Evolutionary conservation across 2,113 vertebrate species (phyloP).

Genomic region (Probosciger aterrimus): DNA sequence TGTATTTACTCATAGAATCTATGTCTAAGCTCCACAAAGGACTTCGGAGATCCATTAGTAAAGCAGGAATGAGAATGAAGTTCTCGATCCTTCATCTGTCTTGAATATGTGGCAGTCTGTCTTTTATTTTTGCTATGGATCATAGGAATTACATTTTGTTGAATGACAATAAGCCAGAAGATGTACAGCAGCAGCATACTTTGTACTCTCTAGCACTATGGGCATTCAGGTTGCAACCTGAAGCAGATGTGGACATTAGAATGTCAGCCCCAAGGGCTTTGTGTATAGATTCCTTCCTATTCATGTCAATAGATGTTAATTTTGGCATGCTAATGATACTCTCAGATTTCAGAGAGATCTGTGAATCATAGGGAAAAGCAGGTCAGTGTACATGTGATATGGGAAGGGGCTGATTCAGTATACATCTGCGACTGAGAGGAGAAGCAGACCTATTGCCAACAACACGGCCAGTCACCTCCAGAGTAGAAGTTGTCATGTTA

Average conservation of each 20-base stretch:
- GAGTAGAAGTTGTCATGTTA: neutral
- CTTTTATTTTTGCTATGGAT: neutral
- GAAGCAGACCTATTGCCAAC: neutral
- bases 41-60: neutral
- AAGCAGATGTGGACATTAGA: neutral
- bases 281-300: neutral
- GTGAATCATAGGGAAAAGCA: neutral
- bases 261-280: neutral
- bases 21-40: neutral
- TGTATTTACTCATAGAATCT: neutral
- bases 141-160: neutral
- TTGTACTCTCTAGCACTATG: neutral
- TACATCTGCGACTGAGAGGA: neutral
- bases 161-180: neutral
- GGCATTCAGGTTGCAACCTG: neutral
- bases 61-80: neutral
- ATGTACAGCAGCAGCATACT: neutral
- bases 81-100: neutral
- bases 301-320: neutral
- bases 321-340: neutral
- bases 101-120: neutral
- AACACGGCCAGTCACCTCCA: neutral
- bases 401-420: neutral
- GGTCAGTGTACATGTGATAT: fast-evolving
- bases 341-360: neutral